Base-by-base conservation (phyloP, 2,888 invertebrate species). In the Acrocera orbiculus region DNA sequence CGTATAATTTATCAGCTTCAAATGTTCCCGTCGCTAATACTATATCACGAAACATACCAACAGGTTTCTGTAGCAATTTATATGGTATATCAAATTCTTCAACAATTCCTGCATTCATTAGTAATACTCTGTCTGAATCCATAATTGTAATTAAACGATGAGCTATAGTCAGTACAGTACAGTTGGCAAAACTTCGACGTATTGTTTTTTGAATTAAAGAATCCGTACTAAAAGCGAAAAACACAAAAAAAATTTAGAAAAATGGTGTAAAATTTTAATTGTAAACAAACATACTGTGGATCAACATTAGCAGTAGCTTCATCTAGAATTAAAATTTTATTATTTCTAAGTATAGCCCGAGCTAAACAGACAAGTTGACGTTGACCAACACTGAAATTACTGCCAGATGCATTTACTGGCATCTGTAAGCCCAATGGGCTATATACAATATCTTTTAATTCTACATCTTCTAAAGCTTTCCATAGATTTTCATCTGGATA, bases 141-240 rank as follows among this genome's bases (percentile, higher is more conserved):
- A 87, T 86, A 45, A 87, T 78, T 7, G 86, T 87, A 54, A 86
- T 74, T n/a, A 89, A 65, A 27, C 87, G 67, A 59, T 87, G 86
- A 9, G 86, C 86, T 27, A 87, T 81, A 1, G 85, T 86, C 28
- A 87, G 57, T 7, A 87, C 83, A 0, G 85, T 83, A 56, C 83
- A 85, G 19, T 73, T 60, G 2, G 64, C 64, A 51, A 86, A 86
- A 45, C 76, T 73, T 27, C 63, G 64, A 37, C 81, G 62, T 30
- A 86, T 81, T 1, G 82, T 81, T 50, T 64, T 66, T 56, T 83
- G 85, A 47, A 85, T 85, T 37, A 83, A 63, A 35, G 66, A 67
- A 52, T 85, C 83, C 14, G 83, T 85, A 48, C 45, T 45, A 27
- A 5, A n/a, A 4, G 34, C 38, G 29, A 27, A 34, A 29, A 23